Base-by-base conservation (phyloP, 2,113 vertebrate genomes). In the Prunella fulvescens region DNA sequence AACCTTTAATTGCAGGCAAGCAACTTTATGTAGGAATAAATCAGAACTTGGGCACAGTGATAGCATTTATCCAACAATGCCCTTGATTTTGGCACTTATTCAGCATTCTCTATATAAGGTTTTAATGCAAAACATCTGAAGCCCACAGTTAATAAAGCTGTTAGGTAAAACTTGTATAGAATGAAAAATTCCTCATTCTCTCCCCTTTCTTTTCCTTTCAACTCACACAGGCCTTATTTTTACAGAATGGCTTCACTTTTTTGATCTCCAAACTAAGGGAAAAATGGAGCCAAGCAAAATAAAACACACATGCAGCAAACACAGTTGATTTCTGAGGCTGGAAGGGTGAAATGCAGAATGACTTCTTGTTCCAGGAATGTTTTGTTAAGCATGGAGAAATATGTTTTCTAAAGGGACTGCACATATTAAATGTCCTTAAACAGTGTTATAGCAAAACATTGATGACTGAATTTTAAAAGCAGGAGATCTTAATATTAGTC, bases 51-150 rank as follows among this genome's bases (percentile, higher is more conserved):
- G 65, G 33, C 1, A 4, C 10, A 65, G 44, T 26, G 64, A 67
- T 67, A 81, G 56, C 40, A 64, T 90, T 92, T 84, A 72, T 94
- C 76, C 70, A 92, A 92, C 72, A 93, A 61, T 79, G 20, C 20
- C 22, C 76, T 90, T 90, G 79, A 96, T 94, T 90, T 92, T 96
- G 95, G 88, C 61, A 50, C 50, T 88, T 28, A 72, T 57, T 90
- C 65, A 71, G 11, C 20, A 25, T 93, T 93, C 40, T 86, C 79
- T 70, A 54, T 71, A 57, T 83, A 50, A 88, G 88, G 60, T 88
- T 90, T 92, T 95, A 94, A 96, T 92, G 65, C 47, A 93, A 96
- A 96, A 37, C 80, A 92, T 94, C 64, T 96, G 94, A 93, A 86
- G 44, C 11, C 60, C 24, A 66, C 28, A 88, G 76, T 80, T 93